Percentiles rank a stretch among this genome's conserved stretches.
Conservation (phyloP, 37 sponge, comb jelly and placozoan genomes). For the Axinella damicornis region DNA sequence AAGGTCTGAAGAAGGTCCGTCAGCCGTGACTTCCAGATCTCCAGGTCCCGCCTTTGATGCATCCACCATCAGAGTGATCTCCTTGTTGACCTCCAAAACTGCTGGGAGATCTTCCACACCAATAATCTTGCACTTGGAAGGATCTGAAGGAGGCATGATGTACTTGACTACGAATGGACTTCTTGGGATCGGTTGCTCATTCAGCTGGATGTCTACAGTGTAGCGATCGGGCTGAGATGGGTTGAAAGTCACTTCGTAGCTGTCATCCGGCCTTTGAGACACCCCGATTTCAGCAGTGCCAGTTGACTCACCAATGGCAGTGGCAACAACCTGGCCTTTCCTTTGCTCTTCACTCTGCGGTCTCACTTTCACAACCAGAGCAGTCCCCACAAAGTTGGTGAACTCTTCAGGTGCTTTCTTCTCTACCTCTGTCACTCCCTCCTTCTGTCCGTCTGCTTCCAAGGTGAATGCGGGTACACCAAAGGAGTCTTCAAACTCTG, state of each 20-base stretch:
- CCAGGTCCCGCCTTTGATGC: constrained; percentile 26
- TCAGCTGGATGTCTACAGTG: constrained; percentile 16
- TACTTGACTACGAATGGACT: constrained; percentile 48
- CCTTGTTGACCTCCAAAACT: neutral
- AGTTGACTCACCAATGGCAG: constrained; percentile 44
- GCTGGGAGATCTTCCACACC: constrained; percentile 18
- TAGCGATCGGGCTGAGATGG: constrained; percentile 69
- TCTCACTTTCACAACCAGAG: constrained; percentile 18
- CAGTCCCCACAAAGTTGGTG: constrained; percentile 21
- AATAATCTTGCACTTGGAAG: constrained; percentile 25
- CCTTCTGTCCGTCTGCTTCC: neutral
- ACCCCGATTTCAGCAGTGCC: constrained; percentile 7
- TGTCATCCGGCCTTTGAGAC: constrained; percentile 8
- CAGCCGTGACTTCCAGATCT: constrained; percentile 46
- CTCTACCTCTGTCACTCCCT: constrained; percentile 21
- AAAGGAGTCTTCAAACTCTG: neutral
- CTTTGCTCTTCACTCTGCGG: constrained; percentile 12
- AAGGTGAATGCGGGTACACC: constrained; percentile 14
- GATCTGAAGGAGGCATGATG: constrained; percentile 18
- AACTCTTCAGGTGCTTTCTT: constrained; percentile 24
- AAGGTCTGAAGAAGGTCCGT: neutral
- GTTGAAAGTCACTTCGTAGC: constrained; percentile 48
- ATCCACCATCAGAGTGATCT: constrained; percentile 2
- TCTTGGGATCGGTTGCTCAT: constrained; percentile 29
- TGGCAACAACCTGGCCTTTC: constrained; percentile 37